Conservation (phyloP, 2,113 vertebrate genomes). For the Catagonus wagneri region DNA sequence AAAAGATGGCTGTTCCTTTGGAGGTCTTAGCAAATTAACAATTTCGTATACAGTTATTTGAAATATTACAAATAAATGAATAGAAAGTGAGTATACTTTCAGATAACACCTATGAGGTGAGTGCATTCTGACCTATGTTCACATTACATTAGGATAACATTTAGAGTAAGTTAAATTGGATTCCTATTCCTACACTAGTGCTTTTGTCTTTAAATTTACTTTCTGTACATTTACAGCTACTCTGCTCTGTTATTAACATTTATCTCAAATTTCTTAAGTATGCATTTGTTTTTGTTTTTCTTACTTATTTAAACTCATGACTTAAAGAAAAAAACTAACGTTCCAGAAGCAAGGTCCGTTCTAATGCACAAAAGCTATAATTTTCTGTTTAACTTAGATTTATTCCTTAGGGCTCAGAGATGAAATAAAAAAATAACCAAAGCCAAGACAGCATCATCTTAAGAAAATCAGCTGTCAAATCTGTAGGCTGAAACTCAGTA, state of each 20-base stretch:
- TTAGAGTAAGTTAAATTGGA: constrained; percentile 37
- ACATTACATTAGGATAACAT: not conserved
- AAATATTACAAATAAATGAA: constrained; percentile 61
- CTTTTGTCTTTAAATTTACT: constrained; percentile 41
- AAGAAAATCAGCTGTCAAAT: constrained; percentile 54
- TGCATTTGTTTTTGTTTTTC: not conserved
- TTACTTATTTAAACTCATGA: not conserved
- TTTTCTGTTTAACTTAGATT: constrained; percentile 64
- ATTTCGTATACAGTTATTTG: constrained; percentile 55
- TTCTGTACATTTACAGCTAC: constrained; percentile 23
- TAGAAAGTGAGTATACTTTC: constrained; percentile 51
- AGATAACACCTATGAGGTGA: constrained; percentile 8
- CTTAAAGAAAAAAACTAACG: constrained; percentile 33
- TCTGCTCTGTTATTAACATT: not conserved
- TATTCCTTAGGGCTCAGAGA: constrained; percentile 30
- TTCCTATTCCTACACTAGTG: not conserved
- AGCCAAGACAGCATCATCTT: not conserved
- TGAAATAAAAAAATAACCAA: not conserved
- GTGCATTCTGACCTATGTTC: constrained; percentile 33
- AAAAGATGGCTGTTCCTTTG: constrained; percentile 9
- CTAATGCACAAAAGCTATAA: not conserved
- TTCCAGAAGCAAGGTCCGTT: constrained; percentile 41
- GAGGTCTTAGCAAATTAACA: constrained; percentile 56
- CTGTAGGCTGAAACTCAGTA: constrained; percentile 3
- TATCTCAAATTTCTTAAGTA: constrained; percentile 14